Evolutionary conservation across 2,797 vertebrate species (phyloP).

Genomic region (Sebastes nivosus): DNA sequence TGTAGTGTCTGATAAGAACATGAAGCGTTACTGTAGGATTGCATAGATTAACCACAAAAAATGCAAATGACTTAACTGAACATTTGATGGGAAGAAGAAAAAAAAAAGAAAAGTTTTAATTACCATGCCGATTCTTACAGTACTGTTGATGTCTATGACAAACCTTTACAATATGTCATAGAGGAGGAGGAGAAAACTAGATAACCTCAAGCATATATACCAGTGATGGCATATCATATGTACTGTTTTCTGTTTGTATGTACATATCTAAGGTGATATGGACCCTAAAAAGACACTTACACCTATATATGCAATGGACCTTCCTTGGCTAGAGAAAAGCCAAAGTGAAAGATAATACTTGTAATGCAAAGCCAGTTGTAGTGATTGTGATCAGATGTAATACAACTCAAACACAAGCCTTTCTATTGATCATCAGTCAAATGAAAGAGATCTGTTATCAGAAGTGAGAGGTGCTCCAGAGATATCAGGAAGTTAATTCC

Average conservation of each 20-base stretch:
- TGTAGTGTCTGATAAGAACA: constrained; percentile 55
- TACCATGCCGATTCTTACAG: constrained; percentile 13
- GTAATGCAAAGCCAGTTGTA: neutral
- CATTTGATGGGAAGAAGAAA: neutral
- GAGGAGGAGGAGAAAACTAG: neutral
- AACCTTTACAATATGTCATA: constrained; percentile 10
- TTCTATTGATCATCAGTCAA: constrained; percentile 2
- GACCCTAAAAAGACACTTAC: neutral
- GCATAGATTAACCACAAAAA: constrained; percentile 80
- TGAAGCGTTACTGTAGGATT: constrained; percentile 65
- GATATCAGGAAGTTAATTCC: constrained; percentile 67
- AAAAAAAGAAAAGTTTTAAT: constrained; percentile 5
- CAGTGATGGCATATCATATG: constrained; percentile 12
- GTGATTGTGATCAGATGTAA: constrained; percentile 8
- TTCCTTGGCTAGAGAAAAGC: constrained; percentile 5
- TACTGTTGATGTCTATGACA: neutral
- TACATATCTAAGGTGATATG: constrained; percentile 8
- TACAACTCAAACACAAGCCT: neutral
- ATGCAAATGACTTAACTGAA: constrained; percentile 64
- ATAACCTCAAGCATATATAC: constrained; percentile 7
- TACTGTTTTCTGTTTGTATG: constrained; percentile 5
- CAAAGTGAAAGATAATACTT: constrained; percentile 14
- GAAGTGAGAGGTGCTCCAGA: constrained; percentile 24
- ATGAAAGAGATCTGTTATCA: constrained; percentile 3
- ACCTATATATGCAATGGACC: neutral